Percentiles rank a stretch among this genome's conserved stretches.
Conservation (phyloP, 2,797 vertebrate genomes). For the Atherinosoma microstoma region DNA sequence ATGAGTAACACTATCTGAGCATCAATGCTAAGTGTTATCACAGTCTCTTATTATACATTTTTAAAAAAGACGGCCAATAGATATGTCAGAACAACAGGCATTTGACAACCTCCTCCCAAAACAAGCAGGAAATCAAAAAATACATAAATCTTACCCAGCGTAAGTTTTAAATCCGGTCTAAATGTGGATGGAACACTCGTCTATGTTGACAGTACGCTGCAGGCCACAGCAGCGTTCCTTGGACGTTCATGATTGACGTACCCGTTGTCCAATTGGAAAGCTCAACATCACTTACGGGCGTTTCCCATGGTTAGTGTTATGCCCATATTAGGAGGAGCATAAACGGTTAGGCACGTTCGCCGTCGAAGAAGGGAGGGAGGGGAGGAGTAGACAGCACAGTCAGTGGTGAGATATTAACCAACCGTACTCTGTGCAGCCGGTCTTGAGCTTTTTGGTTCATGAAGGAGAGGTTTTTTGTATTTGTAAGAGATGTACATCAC, state of each 20-base stretch:
- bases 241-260: constrained; percentile 34
- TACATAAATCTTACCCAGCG: constrained; percentile 59
- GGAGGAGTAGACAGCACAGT: neutral
- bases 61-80: neutral
- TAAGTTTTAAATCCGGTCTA: constrained; percentile 38
- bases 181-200: constrained; percentile 19
- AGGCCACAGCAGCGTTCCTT: constrained; percentile 7
- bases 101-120: neutral
- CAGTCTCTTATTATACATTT: neutral
- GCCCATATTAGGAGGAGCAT: constrained; percentile 57
- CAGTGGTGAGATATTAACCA: neutral
- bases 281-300: constrained; percentile 10
- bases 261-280: constrained; percentile 48
- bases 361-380: neutral
- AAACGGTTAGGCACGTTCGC: neutral
- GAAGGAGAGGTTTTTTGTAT: neutral
- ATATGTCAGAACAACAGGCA: neutral
- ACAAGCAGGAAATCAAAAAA: constrained; percentile 2
- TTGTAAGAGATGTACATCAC: neutral
- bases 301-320: neutral
- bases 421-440: neutral
- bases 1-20: constrained; percentile 20
- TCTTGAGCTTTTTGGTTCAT: neutral
- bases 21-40: neutral
- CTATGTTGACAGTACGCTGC: constrained; percentile 38